Conservation (phyloP, 2,797 vertebrate species). For the Tragelaphus oryx region DNA sequence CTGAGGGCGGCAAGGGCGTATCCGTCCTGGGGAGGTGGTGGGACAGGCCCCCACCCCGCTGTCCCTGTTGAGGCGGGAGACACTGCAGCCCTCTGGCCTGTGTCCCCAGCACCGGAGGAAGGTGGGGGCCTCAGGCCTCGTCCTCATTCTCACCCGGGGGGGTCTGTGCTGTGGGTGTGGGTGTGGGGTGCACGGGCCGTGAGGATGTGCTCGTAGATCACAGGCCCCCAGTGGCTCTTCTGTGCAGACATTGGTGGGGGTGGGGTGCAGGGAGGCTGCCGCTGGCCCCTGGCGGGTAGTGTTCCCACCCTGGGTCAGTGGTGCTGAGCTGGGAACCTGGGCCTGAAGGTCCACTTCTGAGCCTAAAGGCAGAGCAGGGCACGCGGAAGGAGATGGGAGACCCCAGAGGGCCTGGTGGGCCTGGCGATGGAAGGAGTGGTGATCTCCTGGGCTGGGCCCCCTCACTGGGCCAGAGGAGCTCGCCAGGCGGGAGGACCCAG, state of each 20-base stretch:
- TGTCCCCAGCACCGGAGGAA: no score
- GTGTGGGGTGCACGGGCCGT: fast-evolving
- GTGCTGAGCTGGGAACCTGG: neutral
- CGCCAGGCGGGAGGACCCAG: neutral
- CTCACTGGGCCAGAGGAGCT: no score
- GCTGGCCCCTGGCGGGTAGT: fast-evolving
- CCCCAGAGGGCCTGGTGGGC: neutral
- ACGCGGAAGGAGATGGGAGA: neutral
- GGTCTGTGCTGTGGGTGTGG: neutral
- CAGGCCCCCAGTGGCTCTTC: fast-evolving
- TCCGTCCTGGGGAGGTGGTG: neutral
- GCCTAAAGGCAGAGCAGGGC: neutral
- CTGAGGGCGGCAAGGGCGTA: fast-evolving
- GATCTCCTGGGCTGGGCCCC: no score
- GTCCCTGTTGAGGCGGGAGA: neutral
- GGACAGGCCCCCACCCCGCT: neutral
- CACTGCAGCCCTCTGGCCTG: fast-evolving
- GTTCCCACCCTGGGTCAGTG: neutral
- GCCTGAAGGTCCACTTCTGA: neutral
- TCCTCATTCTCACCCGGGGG: neutral
- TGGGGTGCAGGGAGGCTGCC: no score
- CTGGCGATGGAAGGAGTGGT: neutral
- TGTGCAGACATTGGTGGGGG: neutral
- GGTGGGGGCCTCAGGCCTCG: fast-evolving
- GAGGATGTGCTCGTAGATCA: neutral